These are phyloP conservation scores for Hirtodrosophila confusa DNA, from an alignment of 2,888 invertebrate species.

Conservation along the genomic window DNA sequence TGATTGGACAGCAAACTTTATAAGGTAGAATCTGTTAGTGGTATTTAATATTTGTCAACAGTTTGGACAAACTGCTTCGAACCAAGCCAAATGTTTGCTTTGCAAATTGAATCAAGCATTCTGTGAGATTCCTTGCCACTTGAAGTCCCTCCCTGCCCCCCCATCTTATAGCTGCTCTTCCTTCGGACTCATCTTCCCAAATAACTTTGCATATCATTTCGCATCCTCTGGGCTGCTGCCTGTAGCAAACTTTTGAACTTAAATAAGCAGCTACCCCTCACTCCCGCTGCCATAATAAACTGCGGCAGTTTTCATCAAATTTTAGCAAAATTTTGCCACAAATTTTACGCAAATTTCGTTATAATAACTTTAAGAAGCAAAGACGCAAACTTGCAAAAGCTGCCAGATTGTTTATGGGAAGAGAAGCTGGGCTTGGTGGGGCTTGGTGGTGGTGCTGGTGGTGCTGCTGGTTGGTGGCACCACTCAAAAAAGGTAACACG, in stretches of 20 bases:
- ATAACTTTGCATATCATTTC: constrained; percentile 52
- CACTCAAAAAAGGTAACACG: constrained; percentile 17
- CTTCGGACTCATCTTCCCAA: background rate
- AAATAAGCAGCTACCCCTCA: constrained; percentile 23
- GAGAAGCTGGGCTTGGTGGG: too few relatives aligned
- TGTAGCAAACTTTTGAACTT: constrained; percentile 43
- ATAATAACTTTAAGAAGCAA: constrained; percentile 39
- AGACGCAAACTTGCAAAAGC: constrained; percentile 12
- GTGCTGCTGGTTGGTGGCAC: background rate
- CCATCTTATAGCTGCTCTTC: background rate
- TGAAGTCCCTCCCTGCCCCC: too few relatives aligned
- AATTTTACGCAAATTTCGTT: constrained; percentile 41
- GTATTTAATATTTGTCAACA: constrained; percentile 1
- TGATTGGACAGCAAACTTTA: too few relatives aligned
- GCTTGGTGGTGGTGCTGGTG: background rate
- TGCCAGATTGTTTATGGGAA: too few relatives aligned
- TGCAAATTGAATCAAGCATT: constrained; percentile 55
- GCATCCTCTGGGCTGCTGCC: background rate
- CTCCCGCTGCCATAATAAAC: constrained; percentile 9
- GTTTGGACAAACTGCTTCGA: background rate
- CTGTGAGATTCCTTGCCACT: constrained; percentile 24
- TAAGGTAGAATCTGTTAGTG: background rate
- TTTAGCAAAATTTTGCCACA: constrained; percentile 35
- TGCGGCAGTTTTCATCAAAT: constrained; percentile 32
- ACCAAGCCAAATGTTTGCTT: constrained; percentile 25